These are phyloP conservation scores for Ictalurus punctatus DNA, from an alignment of 2,113 vertebrate species.

Conservation along the genomic window DNA sequence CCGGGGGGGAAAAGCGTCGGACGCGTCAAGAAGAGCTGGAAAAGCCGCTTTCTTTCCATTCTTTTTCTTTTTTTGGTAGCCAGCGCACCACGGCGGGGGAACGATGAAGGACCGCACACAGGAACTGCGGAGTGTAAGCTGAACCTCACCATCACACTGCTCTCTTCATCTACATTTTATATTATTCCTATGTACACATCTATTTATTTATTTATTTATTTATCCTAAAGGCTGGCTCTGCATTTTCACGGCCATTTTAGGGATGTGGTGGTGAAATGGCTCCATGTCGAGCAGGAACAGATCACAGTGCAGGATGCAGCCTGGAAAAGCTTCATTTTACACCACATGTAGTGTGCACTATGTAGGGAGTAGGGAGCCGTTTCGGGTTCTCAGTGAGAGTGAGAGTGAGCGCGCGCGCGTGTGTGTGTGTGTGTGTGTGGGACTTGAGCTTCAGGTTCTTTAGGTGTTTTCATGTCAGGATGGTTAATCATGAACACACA, in stretches of 20 bases:
- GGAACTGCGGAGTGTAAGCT: conserved; percentile 68
- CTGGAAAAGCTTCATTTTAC: neutral
- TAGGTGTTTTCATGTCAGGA: conserved; percentile 3
- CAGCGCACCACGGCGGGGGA: conserved; percentile 56
- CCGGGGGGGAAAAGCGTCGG: conserved; percentile 40
- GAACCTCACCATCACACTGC: neutral
- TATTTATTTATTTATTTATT: neutral
- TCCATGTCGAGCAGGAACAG: neutral
- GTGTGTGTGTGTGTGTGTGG: neutral
- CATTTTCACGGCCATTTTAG: conserved; percentile 37
- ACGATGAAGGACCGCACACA: conserved; percentile 69
- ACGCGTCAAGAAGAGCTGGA: conserved; percentile 48
- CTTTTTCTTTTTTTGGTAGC: conserved; percentile 33
- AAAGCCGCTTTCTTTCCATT: conserved; percentile 33
- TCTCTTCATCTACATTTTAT: neutral
- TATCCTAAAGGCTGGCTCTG: neutral
- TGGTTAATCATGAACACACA: neutral
- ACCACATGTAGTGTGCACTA: neutral
- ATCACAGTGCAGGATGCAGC: neutral
- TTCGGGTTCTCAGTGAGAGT: neutral
- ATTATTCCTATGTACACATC: neutral
- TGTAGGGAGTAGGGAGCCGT: neutral
- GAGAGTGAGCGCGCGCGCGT: neutral
- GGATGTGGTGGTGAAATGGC: conserved; percentile 9
- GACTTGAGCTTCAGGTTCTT: neutral